Base-by-base conservation (phyloP, 2,888 invertebrate genomes). In the Athalia rosae region DNA sequence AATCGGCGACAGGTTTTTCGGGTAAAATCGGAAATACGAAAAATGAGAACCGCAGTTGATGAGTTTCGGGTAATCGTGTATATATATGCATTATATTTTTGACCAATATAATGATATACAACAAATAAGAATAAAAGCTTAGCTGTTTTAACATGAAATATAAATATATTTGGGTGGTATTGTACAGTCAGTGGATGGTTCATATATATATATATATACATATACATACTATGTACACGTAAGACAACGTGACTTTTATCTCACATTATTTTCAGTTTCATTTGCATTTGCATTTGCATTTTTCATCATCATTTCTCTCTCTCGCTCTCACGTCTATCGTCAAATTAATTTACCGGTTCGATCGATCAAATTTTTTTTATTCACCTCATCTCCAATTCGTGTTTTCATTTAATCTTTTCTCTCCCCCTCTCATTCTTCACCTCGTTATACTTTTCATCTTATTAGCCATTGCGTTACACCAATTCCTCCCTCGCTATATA, bases 111-210 rank as follows among this genome's bases (percentile, higher is more conserved):
- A 53, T 67, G 43, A 53, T 53, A 11, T 50, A 50, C 4, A 58
- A 71, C 56, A 47, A 61, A 74, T 41, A 62, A 74, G 48, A 61
- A 74, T 28, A 62, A 61, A 74, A 62, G 61, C 59, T 59, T 50
- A 73, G 48, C 28, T 64, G 69, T 82, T 83, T 85, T 87, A 87
- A 87, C 87, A 86, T 87, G 87, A 87, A 87, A 87, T 87, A 87
- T 87, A 87, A 87, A 87, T 87, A 87, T 87, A 87, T 87, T 87
- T 87, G 84, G 86, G 86, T 87, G 86, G 84, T 86, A 87, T 87
- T 87, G 85, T 87, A 87, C 87, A 87, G 86, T 87, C 87, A 86
- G 86, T 87, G 86, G 85, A 86, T 85, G 86, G 84, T 85, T 84
- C 83, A 81, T 85, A 85, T 80, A 80, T 28, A 28, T 28, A 28